These are phyloP conservation scores for Rhizomys pruinosus DNA, from an alignment of 2,113 vertebrate genomes.

Conservation along the genomic window DNA sequence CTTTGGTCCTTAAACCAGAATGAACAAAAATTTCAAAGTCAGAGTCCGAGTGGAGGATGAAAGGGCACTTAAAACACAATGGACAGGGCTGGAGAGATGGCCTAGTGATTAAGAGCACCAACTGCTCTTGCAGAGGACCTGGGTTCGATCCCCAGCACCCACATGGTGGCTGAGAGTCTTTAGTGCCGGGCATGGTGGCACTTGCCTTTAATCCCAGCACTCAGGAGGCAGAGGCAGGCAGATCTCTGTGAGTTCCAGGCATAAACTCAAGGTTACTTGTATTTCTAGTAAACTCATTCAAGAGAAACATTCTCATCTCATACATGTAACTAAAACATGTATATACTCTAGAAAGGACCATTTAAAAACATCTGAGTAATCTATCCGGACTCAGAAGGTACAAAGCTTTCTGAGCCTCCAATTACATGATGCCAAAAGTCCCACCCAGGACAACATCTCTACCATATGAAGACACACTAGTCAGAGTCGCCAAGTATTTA, in stretches of 20 bases:
- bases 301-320: neutral
- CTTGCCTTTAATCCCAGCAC: too few species aligned
- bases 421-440: neutral
- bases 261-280: neutral
- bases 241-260: too few species aligned
- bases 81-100: too few species aligned
- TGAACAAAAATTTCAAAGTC: neutral
- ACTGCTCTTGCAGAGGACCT: too few species aligned
- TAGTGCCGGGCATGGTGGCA: too few species aligned
- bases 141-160: too few species aligned
- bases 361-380: neutral
- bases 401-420: neutral
- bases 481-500: neutral
- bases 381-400: neutral
- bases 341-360: neutral
- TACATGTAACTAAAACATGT: neutral
- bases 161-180: too few species aligned
- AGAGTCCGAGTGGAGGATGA: neutral
- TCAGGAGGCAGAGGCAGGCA: too few species aligned
- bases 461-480: neutral
- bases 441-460: neutral
- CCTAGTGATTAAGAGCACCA: too few species aligned
- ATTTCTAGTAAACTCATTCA: slow-evolving; percentile 3
- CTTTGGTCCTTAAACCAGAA: too few species aligned
- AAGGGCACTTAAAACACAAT: neutral